A percentile compares a stretch with the other conserved stretches of the same genome.
phyloP scores from a whole-genome alignment of 2,113 vertebrate genomes.

The Triplophysa tibetana region DNA sequence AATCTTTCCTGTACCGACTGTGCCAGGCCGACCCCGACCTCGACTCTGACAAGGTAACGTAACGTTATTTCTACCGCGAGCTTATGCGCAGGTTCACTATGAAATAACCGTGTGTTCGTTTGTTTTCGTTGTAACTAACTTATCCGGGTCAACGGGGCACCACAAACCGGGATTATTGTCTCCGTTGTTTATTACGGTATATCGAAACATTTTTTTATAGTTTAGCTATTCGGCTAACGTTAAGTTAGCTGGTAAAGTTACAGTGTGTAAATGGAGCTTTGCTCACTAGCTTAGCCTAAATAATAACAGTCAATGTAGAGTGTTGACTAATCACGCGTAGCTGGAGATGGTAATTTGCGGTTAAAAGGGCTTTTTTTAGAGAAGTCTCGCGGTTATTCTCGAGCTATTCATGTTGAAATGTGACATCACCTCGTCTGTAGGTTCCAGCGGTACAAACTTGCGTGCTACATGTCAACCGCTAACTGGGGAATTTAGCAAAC shows the following conservation, averaged over 20 bases:
- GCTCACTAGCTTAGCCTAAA: conserved; percentile 17
- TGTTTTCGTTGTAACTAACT: not conserved
- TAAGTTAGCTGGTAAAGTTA: conserved; percentile 11
- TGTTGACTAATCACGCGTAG: not conserved
- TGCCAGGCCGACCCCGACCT: conserved; percentile 97
- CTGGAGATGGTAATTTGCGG: not conserved
- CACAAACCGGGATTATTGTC: not conserved
- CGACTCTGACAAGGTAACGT: conserved; percentile 91
- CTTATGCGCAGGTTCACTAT: not conserved
- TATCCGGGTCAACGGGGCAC: no score
- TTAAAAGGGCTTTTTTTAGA: not conserved
- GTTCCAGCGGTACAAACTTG: not conserved
- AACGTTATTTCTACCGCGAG: conserved; percentile 29
- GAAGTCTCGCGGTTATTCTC: not conserved
- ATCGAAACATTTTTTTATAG: not conserved
- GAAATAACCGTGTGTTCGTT: not conserved
- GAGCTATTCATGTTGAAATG: not conserved
- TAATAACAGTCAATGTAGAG: not conserved
- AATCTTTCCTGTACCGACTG: conserved; percentile 94
- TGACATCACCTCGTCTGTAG: not conserved
- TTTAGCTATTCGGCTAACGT: not conserved
- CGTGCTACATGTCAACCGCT: not conserved
- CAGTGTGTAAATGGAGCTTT: not conserved
- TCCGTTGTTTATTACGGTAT: not conserved
- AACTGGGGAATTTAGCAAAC: not conserved